phyloP scores from a whole-genome alignment of 2,888 invertebrate genomes.

The Ganaspis brasiliensis region DNA sequence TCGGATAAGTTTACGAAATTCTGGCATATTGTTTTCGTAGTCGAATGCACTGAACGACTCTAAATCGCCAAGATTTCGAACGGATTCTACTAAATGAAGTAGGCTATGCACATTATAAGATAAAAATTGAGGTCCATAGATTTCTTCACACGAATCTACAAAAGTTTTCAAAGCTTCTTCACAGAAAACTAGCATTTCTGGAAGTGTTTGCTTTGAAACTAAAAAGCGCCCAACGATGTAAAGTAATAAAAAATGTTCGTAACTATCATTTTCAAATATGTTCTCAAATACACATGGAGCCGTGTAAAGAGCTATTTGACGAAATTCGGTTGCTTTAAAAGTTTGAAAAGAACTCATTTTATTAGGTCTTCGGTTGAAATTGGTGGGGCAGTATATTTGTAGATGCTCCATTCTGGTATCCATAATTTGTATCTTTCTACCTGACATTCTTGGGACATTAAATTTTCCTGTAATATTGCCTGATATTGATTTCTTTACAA shows the following conservation, averaged over 20 bases:
- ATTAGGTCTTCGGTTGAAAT: slow-evolving; percentile 50
- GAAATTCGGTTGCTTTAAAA: slow-evolving; percentile 50
- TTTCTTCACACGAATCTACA: slow-evolving; percentile 1
- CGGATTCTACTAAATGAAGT: slow-evolving; percentile 6
- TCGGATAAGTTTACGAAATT: slow-evolving; percentile 1
- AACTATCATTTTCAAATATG: slow-evolving; percentile 35
- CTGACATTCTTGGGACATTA: neutral
- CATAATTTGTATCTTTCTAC: neutral
- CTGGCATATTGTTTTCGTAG: slow-evolving; percentile 27
- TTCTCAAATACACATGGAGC: slow-evolving; percentile 15
- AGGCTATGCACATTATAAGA: slow-evolving; percentile 9
- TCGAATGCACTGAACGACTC: slow-evolving; percentile 7
- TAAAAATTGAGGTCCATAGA: neutral
- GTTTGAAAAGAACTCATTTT: slow-evolving; percentile 27
- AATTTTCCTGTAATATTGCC: neutral
- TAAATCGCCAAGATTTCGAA: neutral
- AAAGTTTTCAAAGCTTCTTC: slow-evolving; percentile 34
- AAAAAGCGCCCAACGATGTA: slow-evolving; percentile 33
- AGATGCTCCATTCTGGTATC: slow-evolving; percentile 35
- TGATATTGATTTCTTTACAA: neutral
- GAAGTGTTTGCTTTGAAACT: neutral
- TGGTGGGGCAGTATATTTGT: slow-evolving; percentile 37
- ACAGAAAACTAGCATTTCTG: neutral
- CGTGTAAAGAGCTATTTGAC: slow-evolving; percentile 49
- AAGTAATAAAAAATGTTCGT: slow-evolving; percentile 44